A percentile compares a stretch with the other conserved stretches of the same genome.
phyloP scores from a whole-genome alignment of 2,888 invertebrate genomes.

The Pheosia tremula region DNA sequence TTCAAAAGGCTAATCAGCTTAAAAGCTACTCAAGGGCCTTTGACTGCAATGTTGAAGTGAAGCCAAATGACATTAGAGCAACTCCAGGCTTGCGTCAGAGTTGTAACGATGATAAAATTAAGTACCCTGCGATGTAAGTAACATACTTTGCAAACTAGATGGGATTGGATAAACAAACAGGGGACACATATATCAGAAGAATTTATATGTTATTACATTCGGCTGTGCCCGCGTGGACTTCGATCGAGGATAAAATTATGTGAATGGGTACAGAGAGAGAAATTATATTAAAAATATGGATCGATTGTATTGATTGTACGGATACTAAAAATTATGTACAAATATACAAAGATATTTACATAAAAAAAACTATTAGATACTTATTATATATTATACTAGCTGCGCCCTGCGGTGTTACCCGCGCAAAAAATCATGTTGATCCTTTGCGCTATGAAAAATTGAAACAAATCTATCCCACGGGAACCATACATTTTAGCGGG shows the following conservation, averaged over 20 bases:
- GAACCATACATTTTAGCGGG: no score
- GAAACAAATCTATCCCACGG: no score
- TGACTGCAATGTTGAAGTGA: conserved; percentile 41
- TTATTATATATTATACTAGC: no score
- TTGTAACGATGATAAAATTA: conserved; percentile 20
- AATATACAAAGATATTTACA: no score
- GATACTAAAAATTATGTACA: no score
- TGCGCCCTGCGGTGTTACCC: no score
- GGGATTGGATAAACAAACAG: conserved; percentile 11
- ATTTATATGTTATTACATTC: conserved; percentile 5
- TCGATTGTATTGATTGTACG: no score
- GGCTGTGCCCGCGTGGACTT: no score
- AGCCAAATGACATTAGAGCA: conserved; percentile 47
- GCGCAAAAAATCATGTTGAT: no score
- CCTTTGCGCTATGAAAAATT: no score
- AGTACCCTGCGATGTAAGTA: conserved; percentile 22
- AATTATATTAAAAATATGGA: neutral
- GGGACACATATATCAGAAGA: conserved; percentile 3
- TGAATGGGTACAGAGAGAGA: neutral
- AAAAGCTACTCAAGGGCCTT: conserved; percentile 46
- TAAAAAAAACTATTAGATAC: no score
- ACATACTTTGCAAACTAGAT: conserved; percentile 22
- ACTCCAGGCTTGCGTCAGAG: conserved; percentile 18
- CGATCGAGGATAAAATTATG: neutral
- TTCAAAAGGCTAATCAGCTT: conserved; percentile 60